Percentiles rank a stretch among this genome's conserved stretches.
These are phyloP conservation scores for Oryzias curvinotus DNA, from an alignment of 2,113 vertebrate genomes.

Conservation along the genomic window DNA sequence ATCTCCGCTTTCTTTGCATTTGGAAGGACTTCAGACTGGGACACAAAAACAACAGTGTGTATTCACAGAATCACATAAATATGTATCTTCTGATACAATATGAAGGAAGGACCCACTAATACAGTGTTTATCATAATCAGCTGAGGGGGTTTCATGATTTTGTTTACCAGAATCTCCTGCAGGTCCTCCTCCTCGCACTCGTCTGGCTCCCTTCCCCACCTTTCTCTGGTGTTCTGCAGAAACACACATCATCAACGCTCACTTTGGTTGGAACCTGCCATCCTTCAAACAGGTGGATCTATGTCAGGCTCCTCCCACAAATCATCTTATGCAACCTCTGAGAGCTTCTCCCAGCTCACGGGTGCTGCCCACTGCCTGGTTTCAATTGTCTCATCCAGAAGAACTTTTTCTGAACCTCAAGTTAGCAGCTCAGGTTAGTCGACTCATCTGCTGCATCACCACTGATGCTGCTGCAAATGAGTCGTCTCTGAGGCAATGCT, in stretches of 20 bases:
- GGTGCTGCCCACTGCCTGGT: slow-evolving; percentile 26
- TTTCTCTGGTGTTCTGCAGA: slow-evolving; percentile 75
- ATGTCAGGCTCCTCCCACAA: slow-evolving; percentile 34
- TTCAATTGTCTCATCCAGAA: not conserved
- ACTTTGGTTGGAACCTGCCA: slow-evolving; percentile 45
- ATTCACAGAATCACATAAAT: not conserved
- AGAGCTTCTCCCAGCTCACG: slow-evolving; percentile 43
- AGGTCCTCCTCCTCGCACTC: slow-evolving; percentile 82
- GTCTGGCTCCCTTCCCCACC: slow-evolving; percentile 74
- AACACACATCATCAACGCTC: slow-evolving; percentile 34
- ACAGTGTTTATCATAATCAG: not conserved
- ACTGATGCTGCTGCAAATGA: too few relatives aligned
- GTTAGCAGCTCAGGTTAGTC: too few relatives aligned
- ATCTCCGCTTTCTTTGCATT: slow-evolving; percentile 63
- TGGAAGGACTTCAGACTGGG: slow-evolving; percentile 63
- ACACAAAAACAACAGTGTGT: too few relatives aligned
- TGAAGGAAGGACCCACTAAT: not conserved
- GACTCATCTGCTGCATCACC: too few relatives aligned
- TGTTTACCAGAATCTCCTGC: slow-evolving; percentile 76
- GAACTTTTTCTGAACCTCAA: too few relatives aligned
- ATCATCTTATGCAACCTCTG: slow-evolving; percentile 45
- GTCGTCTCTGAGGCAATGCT: too few relatives aligned
- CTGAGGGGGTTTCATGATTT: not conserved
- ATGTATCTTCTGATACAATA: not conserved
- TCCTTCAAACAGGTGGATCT: slow-evolving; percentile 25